Base-by-base conservation (phyloP, 1,140 invertebrate genomes). In the Drosophila leontia region DNA sequence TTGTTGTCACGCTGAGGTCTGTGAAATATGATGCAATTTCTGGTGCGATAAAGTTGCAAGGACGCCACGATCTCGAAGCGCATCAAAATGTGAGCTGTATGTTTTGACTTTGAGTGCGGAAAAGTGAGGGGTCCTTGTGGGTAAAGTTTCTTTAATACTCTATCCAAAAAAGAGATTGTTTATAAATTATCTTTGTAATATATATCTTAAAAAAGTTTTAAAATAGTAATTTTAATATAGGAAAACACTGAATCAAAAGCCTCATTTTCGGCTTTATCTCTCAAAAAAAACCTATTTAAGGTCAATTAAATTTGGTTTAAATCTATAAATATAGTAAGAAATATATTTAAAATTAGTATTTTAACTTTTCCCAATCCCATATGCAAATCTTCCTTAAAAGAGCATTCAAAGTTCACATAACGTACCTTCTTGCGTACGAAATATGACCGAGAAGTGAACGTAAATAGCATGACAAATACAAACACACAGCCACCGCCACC, bases 1-100 rank as follows among this genome's bases (percentile, higher is more conserved):
- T 59, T 64, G 78, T 84, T 88, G 85, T 88, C 85, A 60, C 69
- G 74, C 74, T 84, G 48, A 69, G 74, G 63, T 69, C 63, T 67
- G 75, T 88, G 84, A 88, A 88, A 88, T 84, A 88, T 88, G 84
- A 88, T 88, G 85, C 85, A 90, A 90, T 88, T 88, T 90, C 81
- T 90, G 84, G 72, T 51, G 72, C 84, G 84, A 87, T 87, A 88
- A 88, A 88, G 80, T 90, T 88, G 80, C 84, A 84, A 81, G 81
- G 80, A 83, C 80, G 63, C 74, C 62, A 23, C 64, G 75, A 77
- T 78, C 75, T 78, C 48, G 63, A 60, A 78, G 75, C 75, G 75
- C 75, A 78, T 78, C 75, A 78, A 72, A 78, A 78, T 78, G 65
- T 78, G 63, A 78, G 64, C 75, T 72, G 76, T 58, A 74, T 77